Conservation (phyloP, 2,113 vertebrate genomes). For the Rhinopomastus cyanomelas region DNA sequence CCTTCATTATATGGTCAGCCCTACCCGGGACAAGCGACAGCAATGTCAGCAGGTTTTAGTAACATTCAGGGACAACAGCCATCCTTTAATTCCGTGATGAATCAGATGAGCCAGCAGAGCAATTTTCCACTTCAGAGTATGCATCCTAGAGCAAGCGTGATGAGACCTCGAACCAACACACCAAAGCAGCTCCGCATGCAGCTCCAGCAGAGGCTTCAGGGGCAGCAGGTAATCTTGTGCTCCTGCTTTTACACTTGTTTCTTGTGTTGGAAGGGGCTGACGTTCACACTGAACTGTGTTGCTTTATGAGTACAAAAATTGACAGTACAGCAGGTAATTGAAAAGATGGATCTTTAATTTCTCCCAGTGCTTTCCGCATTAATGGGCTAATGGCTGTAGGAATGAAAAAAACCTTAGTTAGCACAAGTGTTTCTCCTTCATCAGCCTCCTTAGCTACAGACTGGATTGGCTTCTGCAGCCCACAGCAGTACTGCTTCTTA, state of each 20-base stretch:
- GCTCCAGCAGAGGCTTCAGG: conserved; percentile 94
- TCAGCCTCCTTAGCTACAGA: not conserved
- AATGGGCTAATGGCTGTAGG: not conserved
- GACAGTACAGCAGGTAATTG: not conserved
- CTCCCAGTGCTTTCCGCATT: not conserved
- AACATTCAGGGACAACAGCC: conserved; percentile 84
- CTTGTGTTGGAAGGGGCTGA: not conserved
- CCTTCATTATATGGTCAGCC: conserved; percentile 84
- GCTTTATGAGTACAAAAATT: not conserved
- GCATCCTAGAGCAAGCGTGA: conserved; percentile 83
- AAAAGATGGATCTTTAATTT: not conserved
- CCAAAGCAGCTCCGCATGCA: conserved; percentile 92
- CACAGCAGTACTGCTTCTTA: not conserved
- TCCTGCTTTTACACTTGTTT: not conserved
- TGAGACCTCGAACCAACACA: conserved; percentile 86
- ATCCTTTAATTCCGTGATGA: conserved; percentile 86
- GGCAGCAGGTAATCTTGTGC: conserved; percentile 86
- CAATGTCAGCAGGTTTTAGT: conserved; percentile 82
- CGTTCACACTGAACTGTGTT: not conserved
- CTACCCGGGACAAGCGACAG: conserved; percentile 84
- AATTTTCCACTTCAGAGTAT: conserved; percentile 82
- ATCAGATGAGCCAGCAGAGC: conserved; percentile 79
- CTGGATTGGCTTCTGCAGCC: not conserved
- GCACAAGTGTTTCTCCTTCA: not conserved
- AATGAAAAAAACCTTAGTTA: not conserved